Evolutionary conservation across 2,888 invertebrate species (phyloP).

Genomic region (Pyrgus malvae): DNA sequence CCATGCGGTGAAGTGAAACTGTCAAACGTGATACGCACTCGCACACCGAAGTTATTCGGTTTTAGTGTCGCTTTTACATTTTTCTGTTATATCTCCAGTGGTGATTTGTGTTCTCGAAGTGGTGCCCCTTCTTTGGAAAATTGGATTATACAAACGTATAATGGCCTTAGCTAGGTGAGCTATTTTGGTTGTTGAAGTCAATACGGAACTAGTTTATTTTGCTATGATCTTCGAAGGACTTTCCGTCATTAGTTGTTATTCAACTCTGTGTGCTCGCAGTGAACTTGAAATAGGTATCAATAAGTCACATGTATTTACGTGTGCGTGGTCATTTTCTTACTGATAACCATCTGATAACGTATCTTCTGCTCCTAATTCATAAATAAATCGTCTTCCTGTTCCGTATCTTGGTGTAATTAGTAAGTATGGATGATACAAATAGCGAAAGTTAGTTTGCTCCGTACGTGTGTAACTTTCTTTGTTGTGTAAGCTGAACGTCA

Average conservation of each 20-base stretch:
- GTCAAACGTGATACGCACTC: slow-evolving; percentile 77
- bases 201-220: slow-evolving; percentile 79
- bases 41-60: slow-evolving; percentile 63
- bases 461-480: slow-evolving; percentile 77
- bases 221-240: slow-evolving; percentile 68
- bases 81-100: slow-evolving; percentile 49
- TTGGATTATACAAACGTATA: slow-evolving; percentile 80
- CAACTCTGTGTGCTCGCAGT: slow-evolving; percentile 36
- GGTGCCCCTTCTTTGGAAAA: slow-evolving; percentile 72
- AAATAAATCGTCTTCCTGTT: slow-evolving; percentile 5
- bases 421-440: slow-evolving; percentile 52
- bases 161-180: slow-evolving; percentile 82
- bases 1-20: slow-evolving; percentile 82
- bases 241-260: slow-evolving; percentile 56
- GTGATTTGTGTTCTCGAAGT: slow-evolving; percentile 71
- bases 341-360: too few relatives aligned
- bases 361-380: slow-evolving; percentile 8
- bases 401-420: slow-evolving; percentile 5
- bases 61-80: slow-evolving; percentile 52
- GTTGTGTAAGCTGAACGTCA: slow-evolving; percentile 77
- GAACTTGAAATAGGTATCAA: slow-evolving; percentile 28
- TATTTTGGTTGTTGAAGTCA: slow-evolving; percentile 80
- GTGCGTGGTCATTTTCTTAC: slow-evolving; percentile 6
- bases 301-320: slow-evolving; percentile 19
- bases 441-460: slow-evolving; percentile 75